Conservation (phyloP, 2,888 invertebrate species). For the Idaea biselata region DNA sequence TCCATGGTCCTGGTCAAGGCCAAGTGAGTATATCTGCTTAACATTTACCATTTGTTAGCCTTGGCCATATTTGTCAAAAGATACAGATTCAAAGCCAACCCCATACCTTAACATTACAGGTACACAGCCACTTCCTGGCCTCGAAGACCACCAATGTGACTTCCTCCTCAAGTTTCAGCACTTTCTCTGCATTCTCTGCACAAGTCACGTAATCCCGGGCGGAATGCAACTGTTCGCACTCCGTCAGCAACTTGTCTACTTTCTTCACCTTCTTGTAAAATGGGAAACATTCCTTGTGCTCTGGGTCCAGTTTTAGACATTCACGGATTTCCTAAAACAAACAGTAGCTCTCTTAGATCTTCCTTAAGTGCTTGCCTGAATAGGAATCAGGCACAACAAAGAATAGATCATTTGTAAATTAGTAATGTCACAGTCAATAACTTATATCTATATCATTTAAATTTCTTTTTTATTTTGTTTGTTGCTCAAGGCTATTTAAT, state of each 20-base stretch:
- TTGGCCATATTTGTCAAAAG: no score
- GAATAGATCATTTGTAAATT: no score
- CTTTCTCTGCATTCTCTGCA: slow-evolving; percentile 83
- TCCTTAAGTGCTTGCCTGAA: background rate
- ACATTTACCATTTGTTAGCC: no score
- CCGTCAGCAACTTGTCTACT: slow-evolving; percentile 88
- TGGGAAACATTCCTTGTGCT: slow-evolving; percentile 97
- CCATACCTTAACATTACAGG: slow-evolving; percentile 82
- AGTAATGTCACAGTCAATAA: no score
- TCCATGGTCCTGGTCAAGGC: no score
- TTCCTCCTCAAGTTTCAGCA: slow-evolving; percentile 85
- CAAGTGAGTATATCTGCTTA: no score
- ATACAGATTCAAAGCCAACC: background rate
- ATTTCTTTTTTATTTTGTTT: no score
- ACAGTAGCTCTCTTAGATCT: background rate
- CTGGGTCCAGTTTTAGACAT: slow-evolving; percentile 97
- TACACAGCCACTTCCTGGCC: slow-evolving; percentile 89
- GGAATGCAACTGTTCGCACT: slow-evolving; percentile 83
- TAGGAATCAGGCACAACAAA: background rate
- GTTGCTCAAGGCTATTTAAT: no score
- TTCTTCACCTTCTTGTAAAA: slow-evolving; percentile 98
- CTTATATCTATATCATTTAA: no score
- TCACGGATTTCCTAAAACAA: slow-evolving; percentile 90
- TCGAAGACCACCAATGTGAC: slow-evolving; percentile 86
- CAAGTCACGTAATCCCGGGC: slow-evolving; percentile 85